These are phyloP conservation scores for Bruchidius siliquastri DNA, from an alignment of 2,888 invertebrate species.

Conservation along the genomic window DNA sequence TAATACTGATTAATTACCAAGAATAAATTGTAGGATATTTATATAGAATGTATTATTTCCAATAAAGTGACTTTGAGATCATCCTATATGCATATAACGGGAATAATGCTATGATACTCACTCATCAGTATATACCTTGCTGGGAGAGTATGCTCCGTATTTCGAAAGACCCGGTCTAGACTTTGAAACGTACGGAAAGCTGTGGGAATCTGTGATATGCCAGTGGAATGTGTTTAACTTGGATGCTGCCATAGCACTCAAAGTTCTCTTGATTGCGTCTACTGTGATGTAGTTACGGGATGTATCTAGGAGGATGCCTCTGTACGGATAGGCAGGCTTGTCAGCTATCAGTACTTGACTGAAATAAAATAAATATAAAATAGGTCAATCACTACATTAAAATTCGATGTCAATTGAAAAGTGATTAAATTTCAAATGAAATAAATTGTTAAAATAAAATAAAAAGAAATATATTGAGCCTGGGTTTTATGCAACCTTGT, in stretches of 20 bases:
- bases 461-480: too few species aligned
- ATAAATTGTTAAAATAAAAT: too few species aligned
- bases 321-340: slow-evolving; percentile 78
- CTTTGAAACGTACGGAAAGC: slow-evolving; percentile 81
- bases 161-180: slow-evolving; percentile 67
- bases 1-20: too few species aligned
- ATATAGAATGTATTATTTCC: too few species aligned
- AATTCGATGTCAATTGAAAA: too few species aligned
- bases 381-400: too few species aligned
- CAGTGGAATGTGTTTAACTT: slow-evolving; percentile 94
- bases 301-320: slow-evolving; percentile 74
- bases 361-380: neutral
- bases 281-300: slow-evolving; percentile 80
- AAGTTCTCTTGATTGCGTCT: slow-evolving; percentile 64
- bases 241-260: slow-evolving; percentile 86
- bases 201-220: slow-evolving; percentile 91
- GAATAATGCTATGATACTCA: slow-evolving; percentile 3
- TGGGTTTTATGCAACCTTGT: too few species aligned
- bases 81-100: too few species aligned
- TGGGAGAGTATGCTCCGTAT: slow-evolving; percentile 74
- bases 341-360: slow-evolving; percentile 64
- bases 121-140: slow-evolving; percentile 58
- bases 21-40: too few species aligned
- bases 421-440: too few species aligned
- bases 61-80: too few species aligned